phyloP scores from a whole-genome alignment of 2,113 vertebrate species.

The human region DNA sequence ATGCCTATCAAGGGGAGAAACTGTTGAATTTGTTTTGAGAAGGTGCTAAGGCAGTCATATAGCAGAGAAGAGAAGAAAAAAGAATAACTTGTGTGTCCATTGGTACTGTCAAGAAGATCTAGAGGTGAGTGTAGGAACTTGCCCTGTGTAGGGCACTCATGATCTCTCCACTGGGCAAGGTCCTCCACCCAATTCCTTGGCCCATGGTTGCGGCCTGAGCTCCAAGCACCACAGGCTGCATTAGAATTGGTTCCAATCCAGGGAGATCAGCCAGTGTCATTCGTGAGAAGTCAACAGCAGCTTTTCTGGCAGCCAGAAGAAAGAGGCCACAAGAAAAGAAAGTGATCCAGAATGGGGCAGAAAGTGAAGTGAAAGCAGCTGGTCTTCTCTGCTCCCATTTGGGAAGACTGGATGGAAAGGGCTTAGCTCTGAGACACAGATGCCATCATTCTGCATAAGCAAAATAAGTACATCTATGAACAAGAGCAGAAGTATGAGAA shows the following conservation, averaged over 20 bases:
- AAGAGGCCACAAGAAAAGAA: conserved; percentile 24
- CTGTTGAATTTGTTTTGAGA: not conserved
- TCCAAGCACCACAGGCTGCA: not conserved
- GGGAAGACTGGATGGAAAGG: not conserved
- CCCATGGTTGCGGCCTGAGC: not conserved
- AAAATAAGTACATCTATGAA: not conserved
- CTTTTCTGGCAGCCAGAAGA: not conserved
- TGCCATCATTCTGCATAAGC: not conserved
- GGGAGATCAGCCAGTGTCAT: not conserved
- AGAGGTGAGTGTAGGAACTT: no score
- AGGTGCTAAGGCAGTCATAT: not conserved
- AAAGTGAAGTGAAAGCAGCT: conserved; percentile 25
- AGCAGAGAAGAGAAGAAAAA: not conserved
- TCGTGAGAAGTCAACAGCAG: not conserved
- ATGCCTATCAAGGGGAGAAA: not conserved
- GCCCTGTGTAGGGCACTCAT: fast-evolving
- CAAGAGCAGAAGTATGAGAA: not conserved
- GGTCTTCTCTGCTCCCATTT: not conserved
- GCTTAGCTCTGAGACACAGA: not conserved
- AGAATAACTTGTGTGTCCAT: no score
- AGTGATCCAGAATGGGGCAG: not conserved
- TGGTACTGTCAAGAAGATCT: not conserved
- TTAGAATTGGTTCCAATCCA: not conserved
- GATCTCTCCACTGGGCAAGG: fast-evolving
- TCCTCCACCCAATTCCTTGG: not conserved